A percentile compares a stretch with the other conserved stretches of the same genome.
These are phyloP conservation scores for Nesometra sesokonis DNA, from an alignment of 35 echinoderm and acorn worm species.

Conservation along the genomic window DNA sequence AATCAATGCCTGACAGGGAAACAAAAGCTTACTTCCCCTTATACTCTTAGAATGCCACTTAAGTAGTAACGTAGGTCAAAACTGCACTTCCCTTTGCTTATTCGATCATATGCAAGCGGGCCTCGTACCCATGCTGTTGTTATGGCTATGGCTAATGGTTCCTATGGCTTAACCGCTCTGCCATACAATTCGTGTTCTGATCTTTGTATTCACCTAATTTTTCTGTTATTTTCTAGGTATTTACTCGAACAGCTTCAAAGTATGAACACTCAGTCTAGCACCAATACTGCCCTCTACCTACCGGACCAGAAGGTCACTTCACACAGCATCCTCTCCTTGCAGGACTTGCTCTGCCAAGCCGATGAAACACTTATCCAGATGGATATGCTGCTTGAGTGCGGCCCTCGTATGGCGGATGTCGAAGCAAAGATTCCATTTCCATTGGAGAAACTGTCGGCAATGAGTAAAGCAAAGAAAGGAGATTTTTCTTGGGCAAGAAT, in stretches of 20 bases:
- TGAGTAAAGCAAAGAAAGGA: constrained; percentile 24
- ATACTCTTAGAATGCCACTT: too few species aligned
- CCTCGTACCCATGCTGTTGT: too few species aligned
- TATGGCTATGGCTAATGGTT: too few species aligned
- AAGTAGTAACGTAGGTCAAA: too few species aligned
- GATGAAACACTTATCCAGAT: not conserved
- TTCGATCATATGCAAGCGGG: too few species aligned
- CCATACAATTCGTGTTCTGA: too few species aligned
- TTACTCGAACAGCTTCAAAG: not conserved
- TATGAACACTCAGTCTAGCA: not conserved
- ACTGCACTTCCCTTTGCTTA: too few species aligned
- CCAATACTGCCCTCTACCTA: not conserved
- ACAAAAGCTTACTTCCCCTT: too few species aligned
- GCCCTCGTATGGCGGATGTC: not conserved
- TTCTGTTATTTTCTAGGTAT: not conserved
- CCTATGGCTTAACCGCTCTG: too few species aligned
- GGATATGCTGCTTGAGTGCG: not conserved
- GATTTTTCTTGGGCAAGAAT: constrained; percentile 17
- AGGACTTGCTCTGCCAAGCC: not conserved
- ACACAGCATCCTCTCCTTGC: not conserved
- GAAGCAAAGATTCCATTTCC: not conserved
- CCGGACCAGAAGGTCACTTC: not conserved
- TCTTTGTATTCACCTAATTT: too few species aligned
- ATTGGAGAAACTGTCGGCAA: constrained; percentile 12
- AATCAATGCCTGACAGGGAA: too few species aligned